phyloP scores from a whole-genome alignment of 2,888 invertebrate species.

The Drosophila borealis region DNA sequence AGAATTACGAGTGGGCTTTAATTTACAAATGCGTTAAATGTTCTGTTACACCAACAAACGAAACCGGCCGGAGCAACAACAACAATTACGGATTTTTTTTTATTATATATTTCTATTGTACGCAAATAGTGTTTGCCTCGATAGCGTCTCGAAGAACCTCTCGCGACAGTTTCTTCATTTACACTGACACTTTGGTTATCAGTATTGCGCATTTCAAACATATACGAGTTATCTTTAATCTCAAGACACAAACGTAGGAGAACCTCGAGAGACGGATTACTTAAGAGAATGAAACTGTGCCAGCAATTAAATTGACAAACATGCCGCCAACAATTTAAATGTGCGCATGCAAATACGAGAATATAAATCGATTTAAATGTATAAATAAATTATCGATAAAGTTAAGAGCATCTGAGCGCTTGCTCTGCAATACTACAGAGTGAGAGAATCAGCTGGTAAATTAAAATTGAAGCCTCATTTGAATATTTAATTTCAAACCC shows the following conservation, averaged over 20 bases:
- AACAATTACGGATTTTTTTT: constrained; percentile 11
- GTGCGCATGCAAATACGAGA: neutral
- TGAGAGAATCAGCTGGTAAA: constrained; percentile 1
- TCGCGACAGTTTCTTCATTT: constrained; percentile 70
- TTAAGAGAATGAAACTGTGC: constrained; percentile 16
- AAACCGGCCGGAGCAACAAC: constrained; percentile 28
- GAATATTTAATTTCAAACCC: neutral
- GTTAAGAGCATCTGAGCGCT: neutral
- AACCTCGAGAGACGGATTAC: constrained; percentile 7
- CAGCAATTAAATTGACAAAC: neutral
- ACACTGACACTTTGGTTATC: constrained; percentile 68
- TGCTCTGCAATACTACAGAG: neutral
- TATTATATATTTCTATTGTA: constrained; percentile 25
- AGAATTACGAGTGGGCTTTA: constrained; percentile 42
- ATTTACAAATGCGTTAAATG: constrained; percentile 34
- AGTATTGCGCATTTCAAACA: constrained; percentile 50
- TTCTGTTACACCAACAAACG: constrained; percentile 27
- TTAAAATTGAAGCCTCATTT: neutral
- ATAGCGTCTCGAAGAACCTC: constrained; percentile 50
- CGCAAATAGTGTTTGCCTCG: constrained; percentile 29
- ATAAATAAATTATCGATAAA: constrained; percentile 9
- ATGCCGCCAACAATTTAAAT: constrained; percentile 28
- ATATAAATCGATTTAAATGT: constrained; percentile 1
- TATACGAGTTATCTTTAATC: constrained; percentile 36
- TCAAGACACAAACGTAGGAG: constrained; percentile 9